Percentiles rank a stretch among this genome's conserved stretches.
Conservation (phyloP, 2,113 vertebrate genomes). For the Triplophysa tibetana region DNA sequence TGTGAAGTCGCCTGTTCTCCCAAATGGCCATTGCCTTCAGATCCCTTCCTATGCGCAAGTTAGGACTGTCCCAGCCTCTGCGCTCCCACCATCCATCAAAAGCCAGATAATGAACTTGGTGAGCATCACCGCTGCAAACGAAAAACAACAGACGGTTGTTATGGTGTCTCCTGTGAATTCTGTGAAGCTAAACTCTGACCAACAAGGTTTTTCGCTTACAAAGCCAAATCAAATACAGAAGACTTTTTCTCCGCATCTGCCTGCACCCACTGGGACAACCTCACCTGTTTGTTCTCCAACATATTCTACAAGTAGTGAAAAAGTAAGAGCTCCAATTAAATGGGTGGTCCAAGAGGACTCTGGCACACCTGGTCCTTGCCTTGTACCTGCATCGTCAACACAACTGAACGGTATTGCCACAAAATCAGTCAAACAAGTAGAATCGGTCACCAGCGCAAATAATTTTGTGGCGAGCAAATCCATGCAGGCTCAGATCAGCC, state of each 20-base stretch:
- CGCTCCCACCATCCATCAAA: constrained; percentile 75
- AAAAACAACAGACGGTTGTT: constrained; percentile 70
- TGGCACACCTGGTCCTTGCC: constrained; percentile 55
- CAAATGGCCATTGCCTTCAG: constrained; percentile 80
- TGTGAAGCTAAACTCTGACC: constrained; percentile 64
- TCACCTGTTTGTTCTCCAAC: constrained; percentile 56
- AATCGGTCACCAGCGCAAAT: constrained; percentile 42
- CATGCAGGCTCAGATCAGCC: constrained; percentile 49
- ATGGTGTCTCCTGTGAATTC: constrained; percentile 81
- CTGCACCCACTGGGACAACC: constrained; percentile 37
- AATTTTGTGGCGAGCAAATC: constrained; percentile 46
- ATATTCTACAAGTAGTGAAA: constrained; percentile 51
- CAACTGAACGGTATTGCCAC: constrained; percentile 75
- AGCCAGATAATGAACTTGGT: constrained; percentile 74
- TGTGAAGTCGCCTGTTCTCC: constrained; percentile 68
- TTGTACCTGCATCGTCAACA: constrained; percentile 74
- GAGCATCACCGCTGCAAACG: constrained; percentile 52
- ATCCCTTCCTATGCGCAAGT: constrained; percentile 82
- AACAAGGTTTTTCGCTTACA: constrained; percentile 55
- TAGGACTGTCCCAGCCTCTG: constrained; percentile 76
- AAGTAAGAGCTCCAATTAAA: constrained; percentile 73
- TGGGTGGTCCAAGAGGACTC: constrained; percentile 81
- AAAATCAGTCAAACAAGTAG: constrained; percentile 69
- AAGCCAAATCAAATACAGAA: constrained; percentile 57
- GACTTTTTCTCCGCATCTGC: constrained; percentile 41